Evolutionary conservation across 2,888 invertebrate genomes (phyloP).

Genomic region (Caenorhabditis wallacei): DNA sequence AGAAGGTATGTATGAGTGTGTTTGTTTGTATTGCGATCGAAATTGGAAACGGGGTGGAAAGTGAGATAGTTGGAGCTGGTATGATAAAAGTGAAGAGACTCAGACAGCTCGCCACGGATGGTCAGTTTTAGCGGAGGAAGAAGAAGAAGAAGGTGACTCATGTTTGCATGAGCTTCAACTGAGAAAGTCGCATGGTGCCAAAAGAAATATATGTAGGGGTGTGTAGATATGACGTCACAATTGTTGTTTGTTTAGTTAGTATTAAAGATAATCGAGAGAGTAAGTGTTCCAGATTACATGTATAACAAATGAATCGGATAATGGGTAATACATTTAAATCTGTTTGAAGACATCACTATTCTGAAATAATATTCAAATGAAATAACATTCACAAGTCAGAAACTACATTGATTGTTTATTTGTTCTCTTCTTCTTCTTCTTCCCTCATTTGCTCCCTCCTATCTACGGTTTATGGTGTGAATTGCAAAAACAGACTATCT

Average conservation of each 20-base stretch:
- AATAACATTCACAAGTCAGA: background rate
- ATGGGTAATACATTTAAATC: too few relatives aligned
- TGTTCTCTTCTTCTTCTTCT: background rate
- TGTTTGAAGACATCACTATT: too few relatives aligned
- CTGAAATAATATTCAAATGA: too few relatives aligned
- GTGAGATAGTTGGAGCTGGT: slow-evolving; percentile 8
- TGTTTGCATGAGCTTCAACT: slow-evolving; percentile 55
- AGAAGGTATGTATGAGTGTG: slow-evolving; percentile 52
- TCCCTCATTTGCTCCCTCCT: slow-evolving; percentile 11
- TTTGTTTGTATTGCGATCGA: slow-evolving; percentile 62
- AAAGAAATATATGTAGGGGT: slow-evolving; percentile 16
- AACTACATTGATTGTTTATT: slow-evolving; percentile 9
- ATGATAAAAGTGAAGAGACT: slow-evolving; percentile 5
- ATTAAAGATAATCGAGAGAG: background rate
- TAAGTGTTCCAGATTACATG: too few relatives aligned
- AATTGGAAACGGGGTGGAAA: slow-evolving; percentile 55
- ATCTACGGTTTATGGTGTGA: slow-evolving; percentile 9
- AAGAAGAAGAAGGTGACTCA: slow-evolving; percentile 42
- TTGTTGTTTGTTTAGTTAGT: too few relatives aligned
- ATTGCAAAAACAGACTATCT: slow-evolving; percentile 49
- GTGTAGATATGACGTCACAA: slow-evolving; percentile 27
- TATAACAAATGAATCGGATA: too few relatives aligned
- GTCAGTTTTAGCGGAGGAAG: slow-evolving; percentile 54
- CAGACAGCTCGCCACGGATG: slow-evolving; percentile 49
- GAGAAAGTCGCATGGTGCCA: slow-evolving; percentile 33